Evolutionary conservation across 2,797 vertebrate species (phyloP).

Genomic region (Vipera ursinii): DNA sequence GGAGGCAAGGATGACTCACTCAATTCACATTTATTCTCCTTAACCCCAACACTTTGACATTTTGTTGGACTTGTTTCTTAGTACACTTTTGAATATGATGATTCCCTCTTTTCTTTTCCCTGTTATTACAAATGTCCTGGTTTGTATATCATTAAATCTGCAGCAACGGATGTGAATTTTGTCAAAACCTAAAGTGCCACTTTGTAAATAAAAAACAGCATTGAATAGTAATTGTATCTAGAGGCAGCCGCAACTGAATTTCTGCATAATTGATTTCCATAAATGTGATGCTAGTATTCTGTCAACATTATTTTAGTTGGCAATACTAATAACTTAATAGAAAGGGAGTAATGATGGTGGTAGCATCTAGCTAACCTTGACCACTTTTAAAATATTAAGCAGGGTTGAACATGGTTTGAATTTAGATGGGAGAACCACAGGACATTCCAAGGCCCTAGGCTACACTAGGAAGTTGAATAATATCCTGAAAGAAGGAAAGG

Average conservation of each 20-base stretch:
- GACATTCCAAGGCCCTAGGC: neutral
- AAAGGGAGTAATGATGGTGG: neutral
- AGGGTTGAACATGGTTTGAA: neutral
- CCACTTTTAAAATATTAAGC: neutral
- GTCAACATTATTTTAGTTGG: neutral
- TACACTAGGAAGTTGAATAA: neutral
- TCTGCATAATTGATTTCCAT: neutral
- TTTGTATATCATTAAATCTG: neutral
- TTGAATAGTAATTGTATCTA: neutral
- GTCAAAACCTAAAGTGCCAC: neutral
- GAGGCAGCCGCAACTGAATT: neutral
- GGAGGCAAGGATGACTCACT: neutral
- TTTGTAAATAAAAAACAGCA: neutral
- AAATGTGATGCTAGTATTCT: neutral
- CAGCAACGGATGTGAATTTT: neutral
- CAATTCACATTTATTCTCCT: neutral
- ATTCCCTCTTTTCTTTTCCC: neutral
- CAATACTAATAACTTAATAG: neutral
- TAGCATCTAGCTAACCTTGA: neutral
- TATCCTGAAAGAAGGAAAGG: neutral
- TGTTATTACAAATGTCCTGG: neutral
- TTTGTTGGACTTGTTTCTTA: neutral
- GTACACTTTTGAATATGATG: neutral
- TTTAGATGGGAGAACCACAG: neutral
- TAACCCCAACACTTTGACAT: neutral